Conservation (phyloP, 2,113 vertebrate genomes). For the Phylloscopus whistleri region DNA sequence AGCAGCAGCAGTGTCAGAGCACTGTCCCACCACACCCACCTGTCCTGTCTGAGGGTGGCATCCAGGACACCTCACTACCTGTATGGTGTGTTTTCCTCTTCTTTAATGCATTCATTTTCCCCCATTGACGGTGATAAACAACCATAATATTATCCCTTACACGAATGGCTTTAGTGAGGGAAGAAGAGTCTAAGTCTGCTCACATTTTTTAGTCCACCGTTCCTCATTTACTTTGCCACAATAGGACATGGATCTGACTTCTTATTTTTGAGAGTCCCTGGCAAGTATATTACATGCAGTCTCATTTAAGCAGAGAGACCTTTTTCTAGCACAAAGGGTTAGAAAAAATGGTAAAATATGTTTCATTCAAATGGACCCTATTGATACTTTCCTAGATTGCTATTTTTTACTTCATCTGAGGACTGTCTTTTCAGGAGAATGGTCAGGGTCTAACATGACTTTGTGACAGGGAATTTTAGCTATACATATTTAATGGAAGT, state of each 20-base stretch:
- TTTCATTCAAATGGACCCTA: background rate
- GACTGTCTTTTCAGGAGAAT: background rate
- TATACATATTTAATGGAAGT: background rate
- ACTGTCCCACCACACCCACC: rapidly evolving
- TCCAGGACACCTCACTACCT: background rate
- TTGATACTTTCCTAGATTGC: background rate
- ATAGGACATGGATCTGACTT: background rate
- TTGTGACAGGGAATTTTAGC: background rate
- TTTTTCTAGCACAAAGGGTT: background rate
- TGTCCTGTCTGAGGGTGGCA: background rate
- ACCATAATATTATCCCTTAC: rapidly evolving
- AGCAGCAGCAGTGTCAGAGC: background rate
- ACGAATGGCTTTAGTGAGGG: background rate
- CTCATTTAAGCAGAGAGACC: background rate
- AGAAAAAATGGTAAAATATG: background rate
- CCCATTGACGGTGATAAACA: background rate
- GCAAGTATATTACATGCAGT: background rate
- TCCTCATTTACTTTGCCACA: background rate
- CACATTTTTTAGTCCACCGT: background rate
- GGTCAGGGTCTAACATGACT: background rate
- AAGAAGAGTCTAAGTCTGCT: background rate
- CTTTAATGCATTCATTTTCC: rapidly evolving
- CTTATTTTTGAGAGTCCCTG: background rate
- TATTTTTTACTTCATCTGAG: background rate
- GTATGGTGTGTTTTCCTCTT: rapidly evolving